Conservation (phyloP, 2,113 vertebrate genomes). For the Tupaia tana region DNA sequence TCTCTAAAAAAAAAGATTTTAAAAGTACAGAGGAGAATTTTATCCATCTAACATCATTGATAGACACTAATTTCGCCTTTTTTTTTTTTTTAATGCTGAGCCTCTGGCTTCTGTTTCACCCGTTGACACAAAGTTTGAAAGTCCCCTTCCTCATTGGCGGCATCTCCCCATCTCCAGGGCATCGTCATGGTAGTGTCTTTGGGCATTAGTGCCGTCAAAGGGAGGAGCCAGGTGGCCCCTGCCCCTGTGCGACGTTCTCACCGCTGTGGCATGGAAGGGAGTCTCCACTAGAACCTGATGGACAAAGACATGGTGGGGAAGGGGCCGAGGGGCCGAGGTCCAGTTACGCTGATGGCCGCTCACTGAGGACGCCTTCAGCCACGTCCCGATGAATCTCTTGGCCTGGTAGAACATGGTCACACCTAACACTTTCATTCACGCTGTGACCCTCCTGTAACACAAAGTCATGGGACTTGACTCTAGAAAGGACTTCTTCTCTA, state of each 20-base stretch:
- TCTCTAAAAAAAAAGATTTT: background rate
- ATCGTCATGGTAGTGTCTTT: background rate
- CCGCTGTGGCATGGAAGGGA: background rate
- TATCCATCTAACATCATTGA: background rate
- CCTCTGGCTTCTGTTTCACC: background rate
- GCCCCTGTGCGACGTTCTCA: background rate
- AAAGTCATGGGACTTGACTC: background rate
- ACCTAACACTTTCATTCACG: background rate
- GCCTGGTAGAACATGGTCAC: background rate
- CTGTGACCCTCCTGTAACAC: background rate
- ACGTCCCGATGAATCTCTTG: background rate
- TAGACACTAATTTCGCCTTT: background rate
- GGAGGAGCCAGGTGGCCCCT: background rate
- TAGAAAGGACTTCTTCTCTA: background rate
- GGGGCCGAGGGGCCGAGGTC: background rate
- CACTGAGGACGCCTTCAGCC: background rate
- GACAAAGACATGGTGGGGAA: background rate
- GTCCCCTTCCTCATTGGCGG: background rate
- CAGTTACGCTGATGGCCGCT: background rate
- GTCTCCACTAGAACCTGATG: background rate
- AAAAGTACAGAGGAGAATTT: conserved; percentile 7
- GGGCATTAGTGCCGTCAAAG: background rate
- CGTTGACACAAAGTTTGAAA: background rate
- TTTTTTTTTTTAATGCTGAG: background rate
- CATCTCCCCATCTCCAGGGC: background rate